Base-by-base conservation (phyloP, 2,888 invertebrate species). In the Apamea monoglypha region DNA sequence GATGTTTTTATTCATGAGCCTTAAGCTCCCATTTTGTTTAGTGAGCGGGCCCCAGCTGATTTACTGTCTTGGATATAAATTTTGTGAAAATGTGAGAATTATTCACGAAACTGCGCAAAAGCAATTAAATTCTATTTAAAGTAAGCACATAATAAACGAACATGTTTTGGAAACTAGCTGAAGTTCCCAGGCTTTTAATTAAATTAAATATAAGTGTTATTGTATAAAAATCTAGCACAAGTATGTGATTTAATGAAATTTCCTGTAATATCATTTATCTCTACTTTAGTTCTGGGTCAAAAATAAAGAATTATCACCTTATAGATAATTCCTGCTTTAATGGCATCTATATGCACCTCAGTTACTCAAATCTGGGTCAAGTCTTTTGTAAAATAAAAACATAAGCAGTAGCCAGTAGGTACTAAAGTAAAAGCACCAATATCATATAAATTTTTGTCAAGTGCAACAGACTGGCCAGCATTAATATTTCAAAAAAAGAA, bases 1-100 rank as follows among this genome's bases (percentile, higher is more conserved):
- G 93, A 95, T 96, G 96, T 96, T 96, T 96, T 96, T 96, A 97
- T 97, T 96, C 96, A 96, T 96, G 96, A 97, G 95, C 90, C 92
- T 92, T 92, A 93, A 94, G 94, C 95, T 95, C 94, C 96, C 94
- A 96, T 96, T 96, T 95, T 95, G 95, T 96, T 96, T 95, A 94
- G 96, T 94, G 94, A 94, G 95, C 95, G 94, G 94, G 94, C 94
- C 94, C 93, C 94, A 93, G 94, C 95, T 96, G 96, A 96, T 96
- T 96, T 96, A 96, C 95, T 93, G 95, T 94, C 92, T 93, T 92
- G 90, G 95, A 94, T 94, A 96, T 96, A 96, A 95, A 96, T 96
- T 95, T 95, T 92, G 92, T 92, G 93, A 93, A 95, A 94, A 94
- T 92, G 92, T 92, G 91, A 92, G 91, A 92, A 91, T 91, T 94